phyloP scores from a whole-genome alignment of 1,140 invertebrate species.

The Rhagoletis zephyria region DNA sequence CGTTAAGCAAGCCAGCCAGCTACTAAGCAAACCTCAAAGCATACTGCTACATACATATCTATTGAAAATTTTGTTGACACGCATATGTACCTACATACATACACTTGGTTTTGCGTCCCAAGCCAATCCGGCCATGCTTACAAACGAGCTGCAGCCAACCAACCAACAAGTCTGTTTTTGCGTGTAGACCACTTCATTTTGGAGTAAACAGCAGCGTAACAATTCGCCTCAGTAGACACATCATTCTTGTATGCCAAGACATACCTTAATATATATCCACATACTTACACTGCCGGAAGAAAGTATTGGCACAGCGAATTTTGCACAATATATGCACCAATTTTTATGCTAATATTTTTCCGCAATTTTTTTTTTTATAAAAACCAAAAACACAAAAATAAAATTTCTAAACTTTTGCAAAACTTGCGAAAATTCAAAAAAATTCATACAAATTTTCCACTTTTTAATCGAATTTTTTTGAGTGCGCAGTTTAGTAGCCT shows the following conservation, averaged over 20 bases:
- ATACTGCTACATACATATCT: not conserved
- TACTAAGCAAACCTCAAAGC: conserved; percentile 8
- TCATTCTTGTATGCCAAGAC: not conserved
- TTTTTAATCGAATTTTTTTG: too few species aligned
- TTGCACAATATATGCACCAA: too few species aligned
- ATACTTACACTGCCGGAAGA: too few species aligned
- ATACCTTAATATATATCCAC: not conserved
- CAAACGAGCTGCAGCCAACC: conserved; percentile 1
- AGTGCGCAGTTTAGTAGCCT: too few species aligned
- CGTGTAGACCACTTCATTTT: conserved; percentile 44
- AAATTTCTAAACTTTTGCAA: too few species aligned
- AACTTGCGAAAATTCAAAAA: too few species aligned
- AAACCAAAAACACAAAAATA: too few species aligned
- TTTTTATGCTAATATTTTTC: too few species aligned
- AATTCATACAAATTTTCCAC: too few species aligned
- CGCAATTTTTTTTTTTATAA: too few species aligned
- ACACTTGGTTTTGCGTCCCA: not conserved
- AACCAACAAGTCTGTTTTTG: conserved; percentile 26
- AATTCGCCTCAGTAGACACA: not conserved
- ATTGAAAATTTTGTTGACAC: not conserved
- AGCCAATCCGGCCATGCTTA: not conserved
- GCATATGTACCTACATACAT: not conserved
- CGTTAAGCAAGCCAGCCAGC: not conserved
- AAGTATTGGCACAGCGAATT: too few species aligned
- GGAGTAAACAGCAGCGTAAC: conserved; percentile 5